Base-by-base conservation (phyloP, 2,113 vertebrate genomes). In the Colistium nudipinnis region DNA sequence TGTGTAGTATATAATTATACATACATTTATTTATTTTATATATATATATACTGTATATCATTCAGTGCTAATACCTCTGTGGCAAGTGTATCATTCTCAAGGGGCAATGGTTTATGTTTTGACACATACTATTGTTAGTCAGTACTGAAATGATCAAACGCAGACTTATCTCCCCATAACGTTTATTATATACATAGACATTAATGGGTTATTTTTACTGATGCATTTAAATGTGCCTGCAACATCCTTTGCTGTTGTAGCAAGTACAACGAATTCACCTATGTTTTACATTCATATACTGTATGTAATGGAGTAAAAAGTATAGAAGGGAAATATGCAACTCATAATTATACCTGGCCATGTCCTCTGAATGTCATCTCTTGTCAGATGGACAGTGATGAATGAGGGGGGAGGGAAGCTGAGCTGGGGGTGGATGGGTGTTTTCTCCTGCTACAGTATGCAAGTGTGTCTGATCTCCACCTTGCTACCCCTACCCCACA, bases 331-430 rank as follows among this genome's bases (percentile, higher is more conserved):
- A 55, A 16, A 9, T 17, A 27, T 5, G 24, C 48, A 8, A 7
- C 20, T 45, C 20, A 24, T 2, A 48, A 25, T 13, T 6, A 7
- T 36, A 22, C 24, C 28, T 27, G 13, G 16, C 45, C 25, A 4
- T 31, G 41, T 70, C 33, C 43, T 65, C 45, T 48, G 43, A 67
- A 70, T 35, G 31, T 38, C 41, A n/a, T 45, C 13, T 20, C 1
- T 33, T 44, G 57, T 68, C 41, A 30, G 4, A 33, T 39, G 55
- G 48, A 55, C 43, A 54, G 8, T 16, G 11, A 67, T 81, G 72
- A 80, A 79, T 71, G 76, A 67, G 16, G 47, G 48, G 62, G 76
- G 60, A 27, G 65, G 41, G n/a, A n/a, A 65, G 71, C 31, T 28
- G 65, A 27, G 61, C 24, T 30, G 67, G 70, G 25, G 39, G 30